A percentile compares a stretch with the other conserved stretches of the same genome.
Evolutionary conservation across 2,113 vertebrate genomes (phyloP).

Genomic region (Lepus timidus): DNA sequence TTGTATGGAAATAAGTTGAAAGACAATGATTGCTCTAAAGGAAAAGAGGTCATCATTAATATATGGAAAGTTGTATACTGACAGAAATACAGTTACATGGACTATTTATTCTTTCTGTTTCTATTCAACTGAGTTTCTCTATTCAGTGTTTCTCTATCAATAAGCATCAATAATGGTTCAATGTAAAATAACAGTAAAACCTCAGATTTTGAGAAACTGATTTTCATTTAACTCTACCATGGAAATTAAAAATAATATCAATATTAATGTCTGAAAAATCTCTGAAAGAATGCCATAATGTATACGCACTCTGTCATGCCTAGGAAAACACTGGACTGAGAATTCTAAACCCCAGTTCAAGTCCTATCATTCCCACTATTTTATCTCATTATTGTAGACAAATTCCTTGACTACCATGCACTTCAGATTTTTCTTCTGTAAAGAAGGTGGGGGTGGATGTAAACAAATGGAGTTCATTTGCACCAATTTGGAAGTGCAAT

Average conservation of each 20-base stretch:
- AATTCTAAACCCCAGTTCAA: neutral
- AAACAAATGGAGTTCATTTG: neutral
- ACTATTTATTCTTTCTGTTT: constrained; percentile 10
- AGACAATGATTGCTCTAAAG: neutral
- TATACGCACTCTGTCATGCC: neutral
- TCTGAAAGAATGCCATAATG: neutral
- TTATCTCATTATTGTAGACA: neutral
- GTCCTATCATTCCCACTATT: neutral
- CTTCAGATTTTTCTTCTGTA: neutral
- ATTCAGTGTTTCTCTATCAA: neutral
- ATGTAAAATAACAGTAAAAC: constrained; percentile 11
- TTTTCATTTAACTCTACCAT: neutral
- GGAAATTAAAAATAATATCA: neutral
- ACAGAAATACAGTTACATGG: neutral
- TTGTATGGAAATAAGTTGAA: neutral
- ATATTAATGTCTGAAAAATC: constrained; percentile 9
- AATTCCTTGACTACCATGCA: neutral
- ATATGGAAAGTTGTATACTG: neutral
- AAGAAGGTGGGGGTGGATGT: neutral
- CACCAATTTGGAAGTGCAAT: neutral
- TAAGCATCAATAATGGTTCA: neutral
- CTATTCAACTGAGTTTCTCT: neutral
- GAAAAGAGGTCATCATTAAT: neutral
- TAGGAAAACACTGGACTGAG: neutral
- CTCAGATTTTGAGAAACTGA: neutral